These are phyloP conservation scores for Cosmopolites sordidus DNA, from an alignment of 2,888 invertebrate species.

Conservation along the genomic window DNA sequence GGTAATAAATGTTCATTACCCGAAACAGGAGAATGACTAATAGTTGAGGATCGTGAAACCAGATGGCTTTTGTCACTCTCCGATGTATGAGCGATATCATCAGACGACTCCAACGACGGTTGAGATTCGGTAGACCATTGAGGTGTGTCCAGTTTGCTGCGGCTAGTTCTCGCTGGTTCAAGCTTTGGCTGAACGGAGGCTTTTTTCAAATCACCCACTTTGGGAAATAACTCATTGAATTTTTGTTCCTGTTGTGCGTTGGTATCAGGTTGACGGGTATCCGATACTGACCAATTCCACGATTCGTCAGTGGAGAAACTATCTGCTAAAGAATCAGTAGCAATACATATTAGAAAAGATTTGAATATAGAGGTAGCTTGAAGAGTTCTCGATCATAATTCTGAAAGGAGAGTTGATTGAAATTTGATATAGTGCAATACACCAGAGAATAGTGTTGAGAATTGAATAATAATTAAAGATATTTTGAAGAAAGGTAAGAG, in stretches of 20 bases:
- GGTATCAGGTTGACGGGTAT: conserved; percentile 30
- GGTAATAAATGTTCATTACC: conserved; percentile 24
- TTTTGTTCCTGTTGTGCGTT: conserved; percentile 5
- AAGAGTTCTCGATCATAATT: too few species aligned
- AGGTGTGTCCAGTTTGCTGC: conserved; percentile 49
- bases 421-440: too few species aligned
- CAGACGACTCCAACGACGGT: conserved; percentile 62
- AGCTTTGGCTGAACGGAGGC: conserved; percentile 41
- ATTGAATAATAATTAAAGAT: too few species aligned
- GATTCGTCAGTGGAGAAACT: conserved; percentile 56
- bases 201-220: conserved; percentile 45
- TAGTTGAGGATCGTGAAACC: conserved; percentile 51
- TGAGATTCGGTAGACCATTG: conserved; percentile 66
- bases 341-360: too few species aligned
- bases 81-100: conserved; percentile 57
- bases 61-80: conserved; percentile 57
- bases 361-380: too few species aligned
- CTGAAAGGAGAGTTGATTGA: too few species aligned
- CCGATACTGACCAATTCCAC: conserved; percentile 62
- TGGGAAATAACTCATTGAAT: conserved; percentile 36
- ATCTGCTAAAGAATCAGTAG: conserved; percentile 49
- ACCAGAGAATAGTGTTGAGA: too few species aligned
- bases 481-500: too few species aligned
- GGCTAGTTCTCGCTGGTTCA: conserved; percentile 33
- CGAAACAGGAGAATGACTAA: conserved; percentile 45